phyloP scores from a whole-genome alignment of 2,113 vertebrate species.

The Sarotherodon lohbergeri region DNA sequence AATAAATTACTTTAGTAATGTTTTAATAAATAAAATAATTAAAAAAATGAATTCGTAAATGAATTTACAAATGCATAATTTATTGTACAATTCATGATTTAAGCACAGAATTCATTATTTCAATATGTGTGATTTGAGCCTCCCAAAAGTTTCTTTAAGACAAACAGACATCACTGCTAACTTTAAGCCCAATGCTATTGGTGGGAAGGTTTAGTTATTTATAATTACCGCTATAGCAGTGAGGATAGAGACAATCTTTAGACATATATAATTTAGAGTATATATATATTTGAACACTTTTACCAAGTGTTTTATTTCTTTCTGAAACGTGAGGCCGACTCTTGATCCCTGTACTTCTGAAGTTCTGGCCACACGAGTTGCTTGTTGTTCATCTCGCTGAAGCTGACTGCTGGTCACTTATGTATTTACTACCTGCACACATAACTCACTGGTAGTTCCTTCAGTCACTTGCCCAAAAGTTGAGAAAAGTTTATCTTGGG shows the following conservation, averaged over 20 bases:
- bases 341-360: not conserved
- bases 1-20: not conserved
- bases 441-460: not conserved
- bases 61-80: fast-evolving
- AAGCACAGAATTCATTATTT: not conserved
- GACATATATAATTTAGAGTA: not conserved
- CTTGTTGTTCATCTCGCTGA: fast-evolving
- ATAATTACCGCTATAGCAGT: not conserved
- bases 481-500: not conserved
- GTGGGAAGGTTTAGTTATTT: not conserved
- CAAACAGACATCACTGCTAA: not conserved
- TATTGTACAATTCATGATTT: not conserved
- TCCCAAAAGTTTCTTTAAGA: not conserved
- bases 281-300: not conserved
- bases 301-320: not conserved
- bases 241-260: not conserved
- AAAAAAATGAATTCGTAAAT: fast-evolving
- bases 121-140: fast-evolving
- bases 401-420: not conserved
- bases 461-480: not conserved
- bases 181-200: not conserved
- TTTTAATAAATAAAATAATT: fast-evolving
- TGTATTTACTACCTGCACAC: not conserved
- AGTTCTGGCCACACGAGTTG: not conserved
- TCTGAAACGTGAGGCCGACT: not conserved